These are phyloP conservation scores for Diadema setosum DNA, from an alignment of 35 echinoderm and acorn worm genomes.

Conservation along the genomic window DNA sequence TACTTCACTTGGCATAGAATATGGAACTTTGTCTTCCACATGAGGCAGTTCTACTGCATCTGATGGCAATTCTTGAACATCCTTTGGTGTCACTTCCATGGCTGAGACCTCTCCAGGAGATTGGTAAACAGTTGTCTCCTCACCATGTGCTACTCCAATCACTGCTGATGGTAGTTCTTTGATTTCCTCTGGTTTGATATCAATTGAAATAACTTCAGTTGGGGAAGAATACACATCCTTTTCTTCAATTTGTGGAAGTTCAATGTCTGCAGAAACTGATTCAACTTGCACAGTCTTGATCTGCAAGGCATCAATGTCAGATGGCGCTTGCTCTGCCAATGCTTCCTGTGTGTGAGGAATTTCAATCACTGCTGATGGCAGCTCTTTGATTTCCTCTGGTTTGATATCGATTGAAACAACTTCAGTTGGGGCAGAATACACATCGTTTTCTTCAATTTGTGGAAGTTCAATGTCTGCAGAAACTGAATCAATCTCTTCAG, in stretches of 20 bases:
- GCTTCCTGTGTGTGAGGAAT: neutral
- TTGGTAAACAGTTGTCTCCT: neutral
- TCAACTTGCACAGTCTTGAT: neutral
- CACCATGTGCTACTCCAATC: neutral
- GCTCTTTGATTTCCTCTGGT: neutral
- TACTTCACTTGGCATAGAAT: constrained; percentile 18
- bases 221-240: neutral
- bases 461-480: neutral
- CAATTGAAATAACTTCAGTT: constrained; percentile 20
- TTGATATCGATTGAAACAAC: neutral
- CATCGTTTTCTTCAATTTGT: neutral
- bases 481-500: constrained; percentile 41
- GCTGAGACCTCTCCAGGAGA: constrained; percentile 2
- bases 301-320: neutral
- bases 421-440: neutral
- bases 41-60: neutral
- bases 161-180: neutral
- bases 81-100: neutral
- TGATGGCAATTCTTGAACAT: constrained; percentile 18
- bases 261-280: neutral
- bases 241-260: neutral
- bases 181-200: neutral
- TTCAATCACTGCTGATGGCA: neutral
- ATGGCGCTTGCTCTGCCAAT: neutral
- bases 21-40: constrained; percentile 10